These are phyloP conservation scores for Orthosia gracilis DNA, from an alignment of 2,888 invertebrate species.

Conservation along the genomic window DNA sequence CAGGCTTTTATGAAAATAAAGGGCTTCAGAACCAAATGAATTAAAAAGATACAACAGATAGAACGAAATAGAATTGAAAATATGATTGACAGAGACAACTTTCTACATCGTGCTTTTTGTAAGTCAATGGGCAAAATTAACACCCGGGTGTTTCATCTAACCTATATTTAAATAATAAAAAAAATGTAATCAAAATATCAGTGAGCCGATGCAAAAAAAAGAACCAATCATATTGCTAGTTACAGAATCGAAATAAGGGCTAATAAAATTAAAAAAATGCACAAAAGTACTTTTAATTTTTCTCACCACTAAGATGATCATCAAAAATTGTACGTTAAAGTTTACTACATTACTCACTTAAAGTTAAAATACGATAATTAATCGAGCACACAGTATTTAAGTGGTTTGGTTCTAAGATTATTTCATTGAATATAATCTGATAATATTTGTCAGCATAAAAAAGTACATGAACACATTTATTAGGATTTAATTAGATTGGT, in stretches of 20 bases:
- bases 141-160: no score
- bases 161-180: no score
- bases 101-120: no score
- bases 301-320: not conserved
- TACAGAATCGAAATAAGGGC: no score
- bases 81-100: no score
- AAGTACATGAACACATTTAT: not conserved
- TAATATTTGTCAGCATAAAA: not conserved
- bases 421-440: not conserved
- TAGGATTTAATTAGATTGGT: no score
- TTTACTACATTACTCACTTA: not conserved
- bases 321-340: not conserved
- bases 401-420: not conserved
- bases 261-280: not conserved
- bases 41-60: no score
- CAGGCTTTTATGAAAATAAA: no score
- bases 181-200: not conserved
- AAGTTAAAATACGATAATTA: not conserved
- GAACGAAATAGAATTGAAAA: no score
- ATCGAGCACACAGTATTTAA: not conserved
- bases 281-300: not conserved
- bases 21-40: no score
- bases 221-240: not conserved
- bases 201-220: not conserved
- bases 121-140: no score